phyloP scores from a whole-genome alignment of 2,113 vertebrate species.

The Hippotragus niger region DNA sequence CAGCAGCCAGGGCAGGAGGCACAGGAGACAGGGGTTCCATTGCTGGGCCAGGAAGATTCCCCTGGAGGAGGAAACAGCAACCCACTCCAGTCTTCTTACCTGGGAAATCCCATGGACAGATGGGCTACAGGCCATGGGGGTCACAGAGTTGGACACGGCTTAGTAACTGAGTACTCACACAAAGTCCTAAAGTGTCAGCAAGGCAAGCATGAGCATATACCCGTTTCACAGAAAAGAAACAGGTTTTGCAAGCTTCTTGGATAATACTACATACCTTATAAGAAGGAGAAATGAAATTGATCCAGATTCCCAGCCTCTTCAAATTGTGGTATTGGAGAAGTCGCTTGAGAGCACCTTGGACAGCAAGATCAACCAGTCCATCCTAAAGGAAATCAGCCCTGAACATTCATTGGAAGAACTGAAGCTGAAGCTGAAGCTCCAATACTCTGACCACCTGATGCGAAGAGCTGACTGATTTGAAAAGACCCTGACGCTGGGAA shows the following conservation, averaged over 20 bases:
- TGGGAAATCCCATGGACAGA: not conserved
- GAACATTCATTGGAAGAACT: not conserved
- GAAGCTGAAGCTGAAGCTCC: not conserved
- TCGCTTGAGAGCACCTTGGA: not conserved
- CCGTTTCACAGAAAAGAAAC: not conserved
- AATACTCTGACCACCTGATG: not conserved
- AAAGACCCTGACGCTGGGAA: not conserved
- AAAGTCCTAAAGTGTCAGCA: not conserved
- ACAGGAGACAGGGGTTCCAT: not conserved
- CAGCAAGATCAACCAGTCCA: not conserved
- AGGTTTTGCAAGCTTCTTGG: not conserved
- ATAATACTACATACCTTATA: rapidly evolving
- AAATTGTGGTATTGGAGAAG: not conserved
- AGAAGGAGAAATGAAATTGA: not conserved
- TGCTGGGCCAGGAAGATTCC: not conserved
- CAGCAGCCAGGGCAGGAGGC: not conserved
- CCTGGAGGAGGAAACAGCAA: not conserved
- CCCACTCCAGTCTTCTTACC: not conserved
- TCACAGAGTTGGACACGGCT: not conserved
- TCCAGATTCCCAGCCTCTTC: not conserved
- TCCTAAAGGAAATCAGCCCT: not conserved
- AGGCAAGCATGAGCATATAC: rapidly evolving
- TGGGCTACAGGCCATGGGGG: not conserved
- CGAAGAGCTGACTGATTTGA: not conserved
- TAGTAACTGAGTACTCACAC: not conserved